Evolutionary conservation across 2,888 invertebrate species (phyloP).

Genomic region (Therioaphis trifolii): DNA sequence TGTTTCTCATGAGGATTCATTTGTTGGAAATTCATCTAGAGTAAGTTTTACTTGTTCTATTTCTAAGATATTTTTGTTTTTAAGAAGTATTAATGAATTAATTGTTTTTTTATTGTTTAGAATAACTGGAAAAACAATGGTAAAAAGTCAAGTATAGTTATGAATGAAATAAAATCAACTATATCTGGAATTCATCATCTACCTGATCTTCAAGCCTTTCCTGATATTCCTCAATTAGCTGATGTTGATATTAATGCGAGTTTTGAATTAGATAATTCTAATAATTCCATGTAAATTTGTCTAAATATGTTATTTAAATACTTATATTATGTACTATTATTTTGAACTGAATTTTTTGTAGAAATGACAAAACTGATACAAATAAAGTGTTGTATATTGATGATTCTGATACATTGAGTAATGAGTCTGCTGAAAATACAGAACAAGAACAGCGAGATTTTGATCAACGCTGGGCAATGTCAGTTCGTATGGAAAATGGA

Average conservation of each 20-base stretch:
- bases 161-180: conserved; percentile 16
- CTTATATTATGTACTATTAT: neutral
- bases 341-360: neutral
- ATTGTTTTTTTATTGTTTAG: conserved; percentile 14
- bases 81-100: neutral
- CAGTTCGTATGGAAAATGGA: conserved; percentile 30
- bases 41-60: neutral
- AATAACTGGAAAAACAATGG: conserved; percentile 33
- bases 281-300: conserved; percentile 29
- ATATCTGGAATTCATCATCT: neutral
- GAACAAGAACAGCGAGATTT: conserved; percentile 52
- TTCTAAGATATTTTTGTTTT: neutral
- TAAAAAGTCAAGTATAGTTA: conserved; percentile 23
- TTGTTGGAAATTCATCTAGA: neutral
- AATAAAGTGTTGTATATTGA: conserved; percentile 17
- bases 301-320: neutral
- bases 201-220: conserved; percentile 49
- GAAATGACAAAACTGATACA: conserved; percentile 41
- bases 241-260: conserved; percentile 58
- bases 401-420: conserved; percentile 52
- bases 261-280: conserved; percentile 50
- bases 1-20: neutral
- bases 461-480: conserved; percentile 55
- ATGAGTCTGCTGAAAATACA: conserved; percentile 23
- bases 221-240: conserved; percentile 58